phyloP scores from a whole-genome alignment of 1,140 invertebrate genomes.

The Sycophaga agraensis region DNA sequence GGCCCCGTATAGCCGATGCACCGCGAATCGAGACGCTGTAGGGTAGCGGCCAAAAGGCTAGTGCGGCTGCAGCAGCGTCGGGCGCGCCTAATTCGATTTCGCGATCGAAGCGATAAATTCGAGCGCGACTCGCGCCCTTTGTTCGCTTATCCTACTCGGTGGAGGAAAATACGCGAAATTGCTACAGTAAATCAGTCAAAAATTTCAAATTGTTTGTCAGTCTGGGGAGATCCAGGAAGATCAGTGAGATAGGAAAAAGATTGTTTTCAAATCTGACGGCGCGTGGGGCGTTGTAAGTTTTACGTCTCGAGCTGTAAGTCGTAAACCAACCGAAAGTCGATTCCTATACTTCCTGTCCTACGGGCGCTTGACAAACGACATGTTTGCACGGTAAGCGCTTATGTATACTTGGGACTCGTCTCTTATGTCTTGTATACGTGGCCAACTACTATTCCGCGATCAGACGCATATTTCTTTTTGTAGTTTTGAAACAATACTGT shows the following conservation, averaged over 20 bases:
- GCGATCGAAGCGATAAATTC: slow-evolving; percentile 4
- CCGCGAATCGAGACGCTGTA: too few species aligned
- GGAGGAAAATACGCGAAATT: slow-evolving; percentile 25
- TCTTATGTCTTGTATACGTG: too few species aligned
- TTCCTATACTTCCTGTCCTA: too few species aligned
- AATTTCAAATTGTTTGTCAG: slow-evolving; percentile 14
- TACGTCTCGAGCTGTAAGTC: too few species aligned
- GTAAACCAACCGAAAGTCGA: too few species aligned
- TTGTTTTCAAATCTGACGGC: slow-evolving; percentile 8
- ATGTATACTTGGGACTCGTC: too few species aligned
- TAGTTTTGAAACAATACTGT: too few species aligned
- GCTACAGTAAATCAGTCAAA: slow-evolving; percentile 18
- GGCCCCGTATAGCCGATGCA: neutral
- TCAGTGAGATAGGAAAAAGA: neutral
- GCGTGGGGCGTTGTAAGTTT: neutral
- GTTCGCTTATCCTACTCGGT: neutral
- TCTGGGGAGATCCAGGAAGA: neutral
- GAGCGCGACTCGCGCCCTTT: too few species aligned
- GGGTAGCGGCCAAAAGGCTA: slow-evolving; percentile 8
- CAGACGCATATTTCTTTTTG: too few species aligned
- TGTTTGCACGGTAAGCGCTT: too few species aligned
- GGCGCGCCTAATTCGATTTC: slow-evolving; percentile 5
- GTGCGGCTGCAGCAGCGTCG: neutral
- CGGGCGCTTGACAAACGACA: too few species aligned
- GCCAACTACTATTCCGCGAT: too few species aligned